phyloP scores from a whole-genome alignment of 2,888 invertebrate species.

The Gnatocerus cornutus region DNA sequence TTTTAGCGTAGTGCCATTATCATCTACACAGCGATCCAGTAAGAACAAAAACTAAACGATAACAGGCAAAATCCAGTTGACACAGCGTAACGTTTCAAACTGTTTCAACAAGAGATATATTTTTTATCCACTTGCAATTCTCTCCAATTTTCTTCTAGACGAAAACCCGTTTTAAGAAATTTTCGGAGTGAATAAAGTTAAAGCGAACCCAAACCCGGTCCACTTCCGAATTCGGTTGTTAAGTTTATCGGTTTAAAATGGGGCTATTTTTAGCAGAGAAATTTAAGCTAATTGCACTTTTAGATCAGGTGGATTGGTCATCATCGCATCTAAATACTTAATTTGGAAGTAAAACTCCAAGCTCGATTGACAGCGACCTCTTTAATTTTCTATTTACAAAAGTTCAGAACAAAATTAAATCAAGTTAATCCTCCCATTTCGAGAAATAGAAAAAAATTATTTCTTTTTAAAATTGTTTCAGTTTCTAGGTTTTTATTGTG shows the following conservation, averaged over 20 bases:
- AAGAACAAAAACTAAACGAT: slow-evolving; percentile 36
- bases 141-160: slow-evolving; percentile 19
- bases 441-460: slow-evolving; percentile 18
- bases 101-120: slow-evolving; percentile 25
- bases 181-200: slow-evolving; percentile 33
- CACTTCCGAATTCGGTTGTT: slow-evolving; percentile 5
- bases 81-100: slow-evolving; percentile 23
- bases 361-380: slow-evolving; percentile 16
- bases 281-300: slow-evolving; percentile 19
- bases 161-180: slow-evolving; percentile 22
- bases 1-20: slow-evolving; percentile 35
- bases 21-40: slow-evolving; percentile 34
- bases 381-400: slow-evolving; percentile 29
- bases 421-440: slow-evolving; percentile 18
- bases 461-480: slow-evolving; percentile 10
- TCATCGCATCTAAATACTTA: slow-evolving; percentile 16
- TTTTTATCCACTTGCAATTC: slow-evolving; percentile 11
- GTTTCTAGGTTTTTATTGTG: slow-evolving; percentile 7
- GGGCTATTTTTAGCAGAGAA: slow-evolving; percentile 11
- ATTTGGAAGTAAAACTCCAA: slow-evolving; percentile 18
- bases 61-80: slow-evolving; percentile 26
- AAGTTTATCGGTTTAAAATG: slow-evolving; percentile 5
- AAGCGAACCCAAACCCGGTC: slow-evolving; percentile 17
- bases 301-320: slow-evolving; percentile 12
- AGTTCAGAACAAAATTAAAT: slow-evolving; percentile 33